Evolutionary conservation across 2,888 invertebrate species (phyloP).

Genomic region (Andricus curvator): DNA sequence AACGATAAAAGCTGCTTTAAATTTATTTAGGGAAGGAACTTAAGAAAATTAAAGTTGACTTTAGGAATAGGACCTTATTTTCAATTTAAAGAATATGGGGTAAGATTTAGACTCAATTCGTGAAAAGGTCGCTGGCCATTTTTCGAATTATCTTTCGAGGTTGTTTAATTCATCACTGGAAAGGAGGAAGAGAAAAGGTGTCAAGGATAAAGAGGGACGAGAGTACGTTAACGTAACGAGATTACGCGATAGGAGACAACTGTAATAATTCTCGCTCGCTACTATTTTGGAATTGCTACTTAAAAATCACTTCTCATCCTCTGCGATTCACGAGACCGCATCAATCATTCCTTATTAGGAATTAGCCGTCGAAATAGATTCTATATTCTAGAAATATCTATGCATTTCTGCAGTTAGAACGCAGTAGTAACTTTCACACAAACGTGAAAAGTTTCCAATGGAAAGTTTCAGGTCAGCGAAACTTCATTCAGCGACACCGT

Average conservation of each 20-base stretch:
- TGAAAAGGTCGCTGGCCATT: slow-evolving; percentile 63
- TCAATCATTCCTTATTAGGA: slow-evolving; percentile 25
- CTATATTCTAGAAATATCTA: slow-evolving; percentile 37
- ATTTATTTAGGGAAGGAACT: no score
- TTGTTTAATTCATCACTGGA: slow-evolving; percentile 39
- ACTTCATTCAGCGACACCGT: slow-evolving; percentile 10
- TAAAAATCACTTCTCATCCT: slow-evolving; percentile 44
- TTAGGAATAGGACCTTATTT: no score
- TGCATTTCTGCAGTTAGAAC: background rate
- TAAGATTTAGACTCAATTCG: slow-evolving; percentile 45
- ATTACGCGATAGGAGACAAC: slow-evolving; percentile 60
- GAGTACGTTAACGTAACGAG: slow-evolving; percentile 62
- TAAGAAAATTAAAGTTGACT: no score
- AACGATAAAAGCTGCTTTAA: no score
- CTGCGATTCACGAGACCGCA: background rate
- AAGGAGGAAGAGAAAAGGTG: slow-evolving; percentile 64
- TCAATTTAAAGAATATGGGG: background rate
- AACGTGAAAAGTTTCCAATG: slow-evolving; percentile 61
- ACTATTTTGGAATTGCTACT: slow-evolving; percentile 6
- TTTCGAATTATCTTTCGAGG: slow-evolving; percentile 50
- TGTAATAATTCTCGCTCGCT: slow-evolving; percentile 32
- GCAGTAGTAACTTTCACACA: slow-evolving; percentile 58
- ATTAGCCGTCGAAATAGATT: background rate
- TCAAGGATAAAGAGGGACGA: slow-evolving; percentile 69
- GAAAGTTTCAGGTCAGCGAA: slow-evolving; percentile 57